Percentiles rank a stretch among this genome's conserved stretches.
Conservation (phyloP, 1,140 invertebrate species). For the Drosophila sulfurigaster region DNA sequence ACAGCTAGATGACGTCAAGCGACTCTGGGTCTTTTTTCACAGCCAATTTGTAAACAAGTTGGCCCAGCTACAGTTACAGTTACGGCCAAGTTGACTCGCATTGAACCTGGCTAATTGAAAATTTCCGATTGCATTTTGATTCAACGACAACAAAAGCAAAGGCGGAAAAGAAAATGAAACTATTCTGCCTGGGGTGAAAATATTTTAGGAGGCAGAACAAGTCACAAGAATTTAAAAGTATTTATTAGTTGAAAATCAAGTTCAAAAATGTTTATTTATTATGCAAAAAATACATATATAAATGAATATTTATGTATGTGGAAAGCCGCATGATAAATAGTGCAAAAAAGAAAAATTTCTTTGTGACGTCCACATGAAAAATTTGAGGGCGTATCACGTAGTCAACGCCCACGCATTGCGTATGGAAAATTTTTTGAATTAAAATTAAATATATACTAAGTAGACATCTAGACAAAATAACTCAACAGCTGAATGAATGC, state of each 20-base stretch:
- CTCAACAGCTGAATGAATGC: constrained; percentile 33
- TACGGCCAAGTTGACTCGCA: constrained; percentile 57
- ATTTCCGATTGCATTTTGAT: constrained; percentile 47
- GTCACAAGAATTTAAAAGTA: background rate
- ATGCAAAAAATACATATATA: constrained; percentile 3
- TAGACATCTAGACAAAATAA: constrained; percentile 1
- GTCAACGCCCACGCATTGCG: constrained; percentile 46
- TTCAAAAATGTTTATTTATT: constrained; percentile 40
- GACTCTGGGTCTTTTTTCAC: constrained; percentile 43
- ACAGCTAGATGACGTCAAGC: constrained; percentile 56
- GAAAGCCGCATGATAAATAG: constrained; percentile 39
- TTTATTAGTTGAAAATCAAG: constrained; percentile 39
- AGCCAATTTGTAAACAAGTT: constrained; percentile 59
- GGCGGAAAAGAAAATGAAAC: background rate
- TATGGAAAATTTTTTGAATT: constrained; percentile 21
- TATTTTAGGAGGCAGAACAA: background rate
- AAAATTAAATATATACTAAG: constrained; percentile 22
- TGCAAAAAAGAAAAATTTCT: constrained; percentile 32
- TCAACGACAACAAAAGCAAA: constrained; percentile 40
- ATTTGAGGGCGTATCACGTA: constrained; percentile 39
- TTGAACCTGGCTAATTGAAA: constrained; percentile 12
- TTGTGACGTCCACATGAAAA: constrained; percentile 51
- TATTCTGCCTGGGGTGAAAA: background rate
- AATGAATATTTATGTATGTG: background rate
- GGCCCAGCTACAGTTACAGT: constrained; percentile 44